phyloP scores from a whole-genome alignment of 1,140 invertebrate genomes.

The Xylocopa sonorina region DNA sequence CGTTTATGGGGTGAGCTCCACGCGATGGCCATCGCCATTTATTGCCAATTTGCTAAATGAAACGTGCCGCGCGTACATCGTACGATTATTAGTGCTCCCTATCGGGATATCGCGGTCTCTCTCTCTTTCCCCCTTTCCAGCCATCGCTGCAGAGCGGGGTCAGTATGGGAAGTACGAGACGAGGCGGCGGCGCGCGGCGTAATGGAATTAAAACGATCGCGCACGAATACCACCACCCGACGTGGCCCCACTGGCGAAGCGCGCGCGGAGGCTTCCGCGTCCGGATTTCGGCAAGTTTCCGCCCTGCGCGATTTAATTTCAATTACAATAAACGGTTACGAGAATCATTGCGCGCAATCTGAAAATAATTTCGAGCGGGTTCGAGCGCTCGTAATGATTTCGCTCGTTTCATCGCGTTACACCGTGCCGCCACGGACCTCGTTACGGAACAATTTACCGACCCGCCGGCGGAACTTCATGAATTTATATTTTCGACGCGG shows the following conservation, averaged over 20 bases:
- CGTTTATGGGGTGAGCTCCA: conserved; percentile 71
- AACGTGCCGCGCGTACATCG: conserved; percentile 72
- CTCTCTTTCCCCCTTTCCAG: not conserved
- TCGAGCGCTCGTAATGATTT: conserved; percentile 35
- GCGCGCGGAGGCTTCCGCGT: too few species aligned
- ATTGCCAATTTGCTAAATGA: conserved; percentile 83
- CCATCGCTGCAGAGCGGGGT: not conserved
- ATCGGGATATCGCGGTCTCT: conserved; percentile 48
- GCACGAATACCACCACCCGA: not conserved
- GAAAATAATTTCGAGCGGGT: conserved; percentile 36
- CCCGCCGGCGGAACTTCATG: conserved; percentile 2
- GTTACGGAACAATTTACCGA: conserved; percentile 39
- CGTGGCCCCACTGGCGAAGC: not conserved
- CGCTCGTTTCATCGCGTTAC: conserved; percentile 32
- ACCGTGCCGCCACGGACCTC: not conserved
- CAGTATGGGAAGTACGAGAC: conserved; percentile 29
- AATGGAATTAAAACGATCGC: conserved; percentile 53
- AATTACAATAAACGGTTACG: conserved; percentile 40
- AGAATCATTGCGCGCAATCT: conserved; percentile 8
- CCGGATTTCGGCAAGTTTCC: conserved; percentile 4
- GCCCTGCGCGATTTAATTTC: conserved; percentile 24
- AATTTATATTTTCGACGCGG: conserved; percentile 28
- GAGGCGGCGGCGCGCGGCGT: conserved; percentile 5
- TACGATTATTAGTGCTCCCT: conserved; percentile 70
- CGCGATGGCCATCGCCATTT: conserved; percentile 80